phyloP scores from a whole-genome alignment of 1,140 invertebrate species.

The Lepeophtheirus salmonis region DNA sequence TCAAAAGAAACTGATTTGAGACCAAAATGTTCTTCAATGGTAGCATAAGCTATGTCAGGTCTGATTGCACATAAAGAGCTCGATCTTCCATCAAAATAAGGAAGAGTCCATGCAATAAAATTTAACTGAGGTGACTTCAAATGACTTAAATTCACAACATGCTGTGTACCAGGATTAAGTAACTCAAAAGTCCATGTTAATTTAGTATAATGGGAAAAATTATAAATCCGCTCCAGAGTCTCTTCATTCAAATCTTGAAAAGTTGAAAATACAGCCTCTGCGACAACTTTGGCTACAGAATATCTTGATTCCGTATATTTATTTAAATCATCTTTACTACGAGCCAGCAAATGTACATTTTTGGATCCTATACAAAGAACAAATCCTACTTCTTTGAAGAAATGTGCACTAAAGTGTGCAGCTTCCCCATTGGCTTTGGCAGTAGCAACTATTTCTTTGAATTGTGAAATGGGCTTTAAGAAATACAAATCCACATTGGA shows the following conservation, averaged over 20 bases:
- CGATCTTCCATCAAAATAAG: slow-evolving; percentile 24
- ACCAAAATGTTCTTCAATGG: not conserved
- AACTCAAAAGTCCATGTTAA: slow-evolving; percentile 31
- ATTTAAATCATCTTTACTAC: slow-evolving; percentile 27
- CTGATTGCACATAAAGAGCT: slow-evolving; percentile 26
- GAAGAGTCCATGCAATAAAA: slow-evolving; percentile 30
- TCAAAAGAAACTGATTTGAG: not conserved
- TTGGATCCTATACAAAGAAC: slow-evolving; percentile 30
- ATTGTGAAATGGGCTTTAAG: not conserved
- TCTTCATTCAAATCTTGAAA: slow-evolving; percentile 25
- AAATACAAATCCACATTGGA: not conserved
- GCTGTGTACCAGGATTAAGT: slow-evolving; percentile 29
- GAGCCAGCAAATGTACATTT: slow-evolving; percentile 31
- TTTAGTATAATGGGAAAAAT: slow-evolving; percentile 20
- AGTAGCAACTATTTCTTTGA: slow-evolving; percentile 19
- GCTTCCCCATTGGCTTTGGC: slow-evolving; percentile 33
- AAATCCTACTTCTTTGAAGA: slow-evolving; percentile 25
- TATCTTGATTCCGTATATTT: slow-evolving; percentile 28
- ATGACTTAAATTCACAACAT: slow-evolving; percentile 24
- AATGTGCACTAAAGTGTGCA: slow-evolving; percentile 28
- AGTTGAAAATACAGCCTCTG: slow-evolving; percentile 25
- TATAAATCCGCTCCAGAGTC: slow-evolving; percentile 17
- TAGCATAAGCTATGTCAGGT: slow-evolving; percentile 24
- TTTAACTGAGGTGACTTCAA: slow-evolving; percentile 15
- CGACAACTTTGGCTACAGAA: slow-evolving; percentile 27